A percentile compares a stretch with the other conserved stretches of the same genome.
Evolutionary conservation across 1,140 invertebrate species (phyloP).

Genomic region (Dufourea novaeangliae): DNA sequence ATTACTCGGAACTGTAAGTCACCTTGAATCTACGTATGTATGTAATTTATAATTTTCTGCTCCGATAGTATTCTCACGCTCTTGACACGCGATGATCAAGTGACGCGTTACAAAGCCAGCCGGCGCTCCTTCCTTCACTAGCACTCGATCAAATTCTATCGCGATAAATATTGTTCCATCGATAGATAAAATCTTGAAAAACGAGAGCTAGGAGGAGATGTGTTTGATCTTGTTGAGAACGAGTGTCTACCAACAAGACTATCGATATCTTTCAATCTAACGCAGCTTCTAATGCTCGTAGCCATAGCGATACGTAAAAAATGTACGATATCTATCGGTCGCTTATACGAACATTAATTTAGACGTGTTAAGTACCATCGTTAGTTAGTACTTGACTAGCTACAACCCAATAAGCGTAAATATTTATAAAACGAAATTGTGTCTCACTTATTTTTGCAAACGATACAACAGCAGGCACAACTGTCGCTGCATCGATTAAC

Average conservation of each 20-base stretch:
- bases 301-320: neutral
- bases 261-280: slow-evolving; percentile 5
- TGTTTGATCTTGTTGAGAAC: neutral
- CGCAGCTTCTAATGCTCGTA: slow-evolving; percentile 14
- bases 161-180: neutral
- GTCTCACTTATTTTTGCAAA: too few relatives aligned
- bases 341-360: too few relatives aligned
- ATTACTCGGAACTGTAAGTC: neutral
- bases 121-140: neutral
- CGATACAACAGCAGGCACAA: neutral
- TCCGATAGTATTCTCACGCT: too few relatives aligned
- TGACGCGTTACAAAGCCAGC: too few relatives aligned
- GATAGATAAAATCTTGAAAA: neutral
- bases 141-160: neutral
- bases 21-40: too few relatives aligned
- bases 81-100: too few relatives aligned
- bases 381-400: too few relatives aligned
- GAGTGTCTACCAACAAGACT: too few relatives aligned
- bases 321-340: neutral
- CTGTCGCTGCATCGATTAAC: neutral
- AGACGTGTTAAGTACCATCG: neutral
- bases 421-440: too few relatives aligned
- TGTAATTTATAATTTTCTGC: too few relatives aligned
- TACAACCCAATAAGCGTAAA: too few relatives aligned
- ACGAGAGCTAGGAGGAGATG: neutral